Base-by-base conservation (phyloP, 2,113 vertebrate genomes). In the Trichechus manatus region DNA sequence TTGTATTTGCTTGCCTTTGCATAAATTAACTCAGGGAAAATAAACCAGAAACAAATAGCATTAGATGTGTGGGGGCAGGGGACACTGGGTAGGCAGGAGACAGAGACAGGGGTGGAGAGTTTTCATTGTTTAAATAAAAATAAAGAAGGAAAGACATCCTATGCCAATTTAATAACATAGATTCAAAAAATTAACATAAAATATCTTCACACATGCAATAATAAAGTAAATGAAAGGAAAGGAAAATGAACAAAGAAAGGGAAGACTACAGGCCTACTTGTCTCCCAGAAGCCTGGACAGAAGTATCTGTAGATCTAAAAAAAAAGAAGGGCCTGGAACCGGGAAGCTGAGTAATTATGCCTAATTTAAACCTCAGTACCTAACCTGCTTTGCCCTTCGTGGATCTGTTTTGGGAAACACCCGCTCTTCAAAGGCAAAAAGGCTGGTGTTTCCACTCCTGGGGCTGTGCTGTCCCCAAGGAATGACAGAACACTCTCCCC, bases 1-100 rank as follows among this genome's bases (percentile, higher is more conserved):
- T 63, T 94, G 53, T 89, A 70, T 79, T 95, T 93, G 78, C 83
- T 91, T 87, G n/a, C 42, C 89, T 95, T 95, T 96, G 91, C 82
- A 96, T 92, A 90, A 85, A 95, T 89, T 74, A 86, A 75, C 39
- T 77, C 31, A 72, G 70, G 83, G 86, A 86, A 89, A 82, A 96
- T 66, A 96, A 94, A 88, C 20, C 83, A 96, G 94, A 89, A 87
- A 96, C 2, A 23, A 64, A 20, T 68, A 42, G 33, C 13, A 33
- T n/a, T n/a, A 44, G 29, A 33, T 89, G 72, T 53, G 25, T 70
- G 39, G 61, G 42, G 50, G 39, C 6, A 31, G 66, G 44, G 68
- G 50, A 4, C 4, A 9, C 23, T 14, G 9, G 56, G 22, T 31
- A 78, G 79, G 64, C 39, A 39, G 39, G 39, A 39, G 39, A 39